Evolutionary conservation across 1,140 invertebrate genomes (phyloP), one percentile per base, ranked within the genome.

Genomic region (Melitaea cinxia): DNA sequence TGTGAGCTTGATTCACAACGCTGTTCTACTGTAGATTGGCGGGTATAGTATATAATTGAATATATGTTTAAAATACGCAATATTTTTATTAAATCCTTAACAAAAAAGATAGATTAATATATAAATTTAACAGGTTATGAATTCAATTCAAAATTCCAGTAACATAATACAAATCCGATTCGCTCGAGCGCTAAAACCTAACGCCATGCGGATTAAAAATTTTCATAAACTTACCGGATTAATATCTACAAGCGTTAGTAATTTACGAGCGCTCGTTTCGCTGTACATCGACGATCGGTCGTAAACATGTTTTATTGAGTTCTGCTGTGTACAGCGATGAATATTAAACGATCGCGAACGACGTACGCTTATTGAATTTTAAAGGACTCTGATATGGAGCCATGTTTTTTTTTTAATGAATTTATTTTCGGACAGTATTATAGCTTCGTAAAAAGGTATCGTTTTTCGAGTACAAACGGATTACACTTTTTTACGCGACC

Each of bases 341-440:
- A 63, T 63, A 63, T 63, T 53, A 63, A 63, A 63, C 26, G 23
- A 9, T n/a, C 23, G 15, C 21, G 6, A 63, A 63, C 24, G 39
- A 53, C 50, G 33, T 28, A 53, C 52, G 28, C 60, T 63, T 42
- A 63, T 63, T 63, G 60, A 63, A 54, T 63, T 63, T 54, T 63
- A 63, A 63, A 47, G 35, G 45, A 47, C 24, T 45, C 24, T 57
- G 35, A 47, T 47, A 19, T 21, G 19, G 5, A 28, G 3, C 10
- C 14, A 26, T 28, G 26, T n/a, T 30, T 23, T 47, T 33, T 21
- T 17, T 9, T 14, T 42, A 45, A 57, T 26, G 23, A 57, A 26
- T 45, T 42, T 45, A 14, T 28, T 42, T 24, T 15, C 37, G 42
- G n/a, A 14, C 35, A 23, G 2, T 28, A 26, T 57, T 42, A 42